Evolutionary conservation across 2,797 vertebrate genomes (phyloP), one percentile per base, ranked within the genome.

Genomic region (Avahi laniger): DNA sequence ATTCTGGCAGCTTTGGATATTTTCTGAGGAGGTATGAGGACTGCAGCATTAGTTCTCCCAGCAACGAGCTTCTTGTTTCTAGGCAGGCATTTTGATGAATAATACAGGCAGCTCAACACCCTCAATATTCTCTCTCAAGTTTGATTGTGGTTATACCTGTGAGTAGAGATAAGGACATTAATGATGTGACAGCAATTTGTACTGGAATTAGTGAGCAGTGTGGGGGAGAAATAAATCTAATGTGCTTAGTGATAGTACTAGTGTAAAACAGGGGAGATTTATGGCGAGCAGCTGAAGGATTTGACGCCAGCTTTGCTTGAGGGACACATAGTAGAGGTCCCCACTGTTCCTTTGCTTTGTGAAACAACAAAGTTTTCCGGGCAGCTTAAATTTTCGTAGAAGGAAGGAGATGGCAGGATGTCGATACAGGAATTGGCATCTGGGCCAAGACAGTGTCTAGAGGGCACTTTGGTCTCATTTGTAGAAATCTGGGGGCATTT

Each of bases 1-100:
- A 33, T 94, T 26, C 70, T 35, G 41, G n/a, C 9, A 79, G 38
- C 46, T 72, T 91, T 43, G 59, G 20, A 13, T 22, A 52, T 41
- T 83, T 90, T 80, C 30, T 12, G 5, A 79, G 61, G 22, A 41
- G 18, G 5, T 38, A 26, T 30, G 14, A 75, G 87, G 63, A 89
- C 2, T 28, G 72, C 33, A 54, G 8, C 18, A 63, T 84, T 84
- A 24, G 79, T 89, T 95, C 14, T 91, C n/a, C 54, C 20, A 78
- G 33, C 3, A 20, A 43, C 22, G 59, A 85, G 54, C 61, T 92
- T 22, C 15, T n/a, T 79, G 35, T 61, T 61, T 24, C 41, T 33
- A 57, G 12, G 30, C 10, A 73, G 61, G 54, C 30, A 75, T 85
- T 96, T 81, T 91, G 87, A 96, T 84, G 59, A 86, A 75, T 94